Evolutionary conservation across 2,888 invertebrate species (phyloP).

Genomic region (Chelonus formosanus): DNA sequence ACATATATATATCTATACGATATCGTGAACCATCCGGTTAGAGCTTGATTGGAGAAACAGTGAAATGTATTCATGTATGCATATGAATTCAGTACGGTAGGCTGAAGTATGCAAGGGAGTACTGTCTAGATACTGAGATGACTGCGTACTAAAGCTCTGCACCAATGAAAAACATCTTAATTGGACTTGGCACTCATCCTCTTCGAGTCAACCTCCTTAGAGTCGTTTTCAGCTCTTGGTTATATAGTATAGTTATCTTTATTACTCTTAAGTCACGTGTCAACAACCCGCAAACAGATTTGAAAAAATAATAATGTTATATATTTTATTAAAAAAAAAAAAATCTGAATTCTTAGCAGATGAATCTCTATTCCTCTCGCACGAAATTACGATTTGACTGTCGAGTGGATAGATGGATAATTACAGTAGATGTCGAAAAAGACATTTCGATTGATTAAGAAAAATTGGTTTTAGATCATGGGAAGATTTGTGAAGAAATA

Average conservation of each 20-base stretch:
- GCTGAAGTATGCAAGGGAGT: constrained; percentile 26
- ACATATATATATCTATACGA: constrained; percentile 2
- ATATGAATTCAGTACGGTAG: constrained; percentile 58
- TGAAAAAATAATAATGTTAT: too few species aligned
- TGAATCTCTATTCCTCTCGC: neutral
- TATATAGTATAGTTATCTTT: too few species aligned
- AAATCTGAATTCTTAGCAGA: too few species aligned
- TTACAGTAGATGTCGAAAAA: constrained; percentile 12
- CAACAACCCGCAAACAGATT: too few species aligned
- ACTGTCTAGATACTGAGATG: constrained; percentile 17
- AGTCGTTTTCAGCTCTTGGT: neutral
- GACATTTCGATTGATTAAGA: constrained; percentile 10
- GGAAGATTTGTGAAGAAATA: neutral
- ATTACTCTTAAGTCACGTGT: too few species aligned
- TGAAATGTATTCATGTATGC: constrained; percentile 64
- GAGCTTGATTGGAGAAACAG: constrained; percentile 59
- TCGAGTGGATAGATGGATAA: constrained; percentile 16
- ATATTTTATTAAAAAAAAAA: too few species aligned
- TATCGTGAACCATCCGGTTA: constrained; percentile 36
- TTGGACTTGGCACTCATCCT: constrained; percentile 48
- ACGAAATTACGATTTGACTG: constrained; percentile 21
- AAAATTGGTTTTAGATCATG: neutral
- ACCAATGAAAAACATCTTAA: constrained; percentile 55
- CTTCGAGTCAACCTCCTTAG: constrained; percentile 1
- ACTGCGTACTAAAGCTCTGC: constrained; percentile 11